These are phyloP conservation scores for Dinothrombium tinctorium DNA, from an alignment of 1,140 invertebrate genomes.

Conservation along the genomic window DNA sequence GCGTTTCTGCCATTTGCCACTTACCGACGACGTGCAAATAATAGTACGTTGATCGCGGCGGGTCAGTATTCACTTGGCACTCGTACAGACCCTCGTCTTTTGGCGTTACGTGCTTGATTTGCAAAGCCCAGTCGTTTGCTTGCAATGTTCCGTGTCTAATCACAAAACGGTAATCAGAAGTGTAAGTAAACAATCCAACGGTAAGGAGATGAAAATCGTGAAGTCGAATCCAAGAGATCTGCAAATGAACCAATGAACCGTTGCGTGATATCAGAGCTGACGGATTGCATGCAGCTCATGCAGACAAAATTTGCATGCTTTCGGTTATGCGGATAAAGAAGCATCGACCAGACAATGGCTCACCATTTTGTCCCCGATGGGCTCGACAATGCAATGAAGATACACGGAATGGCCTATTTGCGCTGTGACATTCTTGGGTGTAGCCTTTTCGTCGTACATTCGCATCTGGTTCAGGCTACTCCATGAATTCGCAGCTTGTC, in stretches of 20 bases:
- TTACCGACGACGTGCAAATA: slow-evolving; percentile 1
- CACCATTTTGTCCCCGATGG: slow-evolving; percentile 62
- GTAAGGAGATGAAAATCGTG: slow-evolving; percentile 66
- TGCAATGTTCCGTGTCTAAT: slow-evolving; percentile 46
- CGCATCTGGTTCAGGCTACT: slow-evolving; percentile 1
- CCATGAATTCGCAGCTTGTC: too few species aligned
- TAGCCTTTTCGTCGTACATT: slow-evolving; percentile 3
- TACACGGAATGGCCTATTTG: slow-evolving; percentile 21
- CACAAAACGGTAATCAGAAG: slow-evolving; percentile 53
- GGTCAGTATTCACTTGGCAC: slow-evolving; percentile 4
- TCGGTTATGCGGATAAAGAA: too few species aligned
- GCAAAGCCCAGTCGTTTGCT: slow-evolving; percentile 66
- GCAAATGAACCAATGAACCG: too few species aligned
- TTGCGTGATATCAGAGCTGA: too few species aligned
- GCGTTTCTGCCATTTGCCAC: too few species aligned
- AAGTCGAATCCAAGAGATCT: slow-evolving; percentile 74
- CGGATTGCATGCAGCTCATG: too few species aligned
- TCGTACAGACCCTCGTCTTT: slow-evolving; percentile 12
- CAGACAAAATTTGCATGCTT: too few species aligned
- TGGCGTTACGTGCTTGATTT: slow-evolving; percentile 66
- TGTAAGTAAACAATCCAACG: slow-evolving; percentile 58
- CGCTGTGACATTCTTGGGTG: slow-evolving; percentile 14
- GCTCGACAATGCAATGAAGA: slow-evolving; percentile 53
- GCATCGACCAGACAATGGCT: too few species aligned
- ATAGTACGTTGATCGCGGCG: not conserved